Evolutionary conservation across 2,888 invertebrate genomes (phyloP), one percentile per base, ranked within the genome.

Genomic region (Eurytoma adleriae): DNA sequence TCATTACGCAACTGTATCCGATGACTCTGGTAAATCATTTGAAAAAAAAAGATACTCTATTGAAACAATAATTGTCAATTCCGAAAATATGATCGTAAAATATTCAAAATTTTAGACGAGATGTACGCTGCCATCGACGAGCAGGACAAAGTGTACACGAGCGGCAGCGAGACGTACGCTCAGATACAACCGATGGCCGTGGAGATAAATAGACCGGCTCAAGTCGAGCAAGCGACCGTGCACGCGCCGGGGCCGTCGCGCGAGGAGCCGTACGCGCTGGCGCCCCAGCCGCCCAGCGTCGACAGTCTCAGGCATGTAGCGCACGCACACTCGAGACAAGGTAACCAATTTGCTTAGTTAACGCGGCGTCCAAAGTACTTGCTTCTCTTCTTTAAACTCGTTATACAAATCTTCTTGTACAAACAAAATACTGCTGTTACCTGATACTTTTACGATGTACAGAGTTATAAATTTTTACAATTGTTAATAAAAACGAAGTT

Each of bases 121-220:
- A 96, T 96, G 93, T 97, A 97, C 90, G 97, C 97, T 1, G 97
- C 97, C 3, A 97, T 97, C 81, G 96, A 96, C 85, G 97, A 97
- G 87, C 93, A 92, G 82, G 91, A 91, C 48, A 93, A 92, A 82
- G 92, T 94, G 48, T 93, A 96, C 90, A 93, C 95, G 81, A 95
- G 94, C 85, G 96, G 96, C 2, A 96, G 96, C 69, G 97, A 96
- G 90, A 96, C 96, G 1, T 97, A 96, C 90, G 96, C 96, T 72
- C 96, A 96, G 91, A 96, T 97, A 84, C 94, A 94, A 83, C 94
- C 95, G 81, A 90, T 93, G 88, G 71, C 62, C n/a, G 76, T 71
- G 12, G 92, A 92, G 84, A 85, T 90, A 0, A 91, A 14, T 2
- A 89, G 92, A 70, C 89, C 91, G 2, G 85, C 89, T 4, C 86